Base-by-base conservation (phyloP, 2,888 invertebrate genomes). In the Thymelicus lineola region DNA sequence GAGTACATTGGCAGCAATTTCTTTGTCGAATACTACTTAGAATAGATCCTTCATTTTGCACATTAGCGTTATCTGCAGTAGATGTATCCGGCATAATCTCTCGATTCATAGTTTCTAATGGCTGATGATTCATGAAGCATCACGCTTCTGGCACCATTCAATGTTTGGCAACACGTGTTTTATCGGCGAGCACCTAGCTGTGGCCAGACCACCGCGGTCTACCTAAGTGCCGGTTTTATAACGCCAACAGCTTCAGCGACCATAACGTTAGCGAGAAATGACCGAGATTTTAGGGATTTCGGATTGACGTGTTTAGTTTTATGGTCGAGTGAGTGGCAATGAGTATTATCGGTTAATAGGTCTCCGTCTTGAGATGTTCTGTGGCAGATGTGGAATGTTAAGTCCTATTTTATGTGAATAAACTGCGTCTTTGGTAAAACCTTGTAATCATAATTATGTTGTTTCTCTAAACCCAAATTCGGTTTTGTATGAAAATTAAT, bases 161-260 rank as follows among this genome's bases (percentile, higher is more conserved):
- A 59, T 38, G 57, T 65, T 64, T 64, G 55, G 53, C 53, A 57
- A 42, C 65, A 57, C 65, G 57, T 57, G 65, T 45, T 53, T 20
- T 53, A 28, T 57, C 55, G 48, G 17, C 62, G 28, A 14, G 42
- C 35, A 28, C 46, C 46, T 48, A 28, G 59, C 38, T 28, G 1
- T 12, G 10, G 42, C 66, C 60, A 48, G 58, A 60, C 20, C 35
- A n/a, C 58, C 15, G 66, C 36, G 14, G 48, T 48, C 46, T 50
- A 35, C 48, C 20, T 17, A 46, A 66, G 57, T 58, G 60, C 61
- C 42, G n/a, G 12, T 61, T 59, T 70, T 57, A 42, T 20, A 50
- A 53, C 53, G 9, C 36, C 35, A 36, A 1, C 5, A 62, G 62
- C 15, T 46, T 15, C 62, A 14, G 10, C 46, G 48, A 48, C 48